phyloP scores from a whole-genome alignment of 2,113 vertebrate genomes.

The Aythya baeri region DNA sequence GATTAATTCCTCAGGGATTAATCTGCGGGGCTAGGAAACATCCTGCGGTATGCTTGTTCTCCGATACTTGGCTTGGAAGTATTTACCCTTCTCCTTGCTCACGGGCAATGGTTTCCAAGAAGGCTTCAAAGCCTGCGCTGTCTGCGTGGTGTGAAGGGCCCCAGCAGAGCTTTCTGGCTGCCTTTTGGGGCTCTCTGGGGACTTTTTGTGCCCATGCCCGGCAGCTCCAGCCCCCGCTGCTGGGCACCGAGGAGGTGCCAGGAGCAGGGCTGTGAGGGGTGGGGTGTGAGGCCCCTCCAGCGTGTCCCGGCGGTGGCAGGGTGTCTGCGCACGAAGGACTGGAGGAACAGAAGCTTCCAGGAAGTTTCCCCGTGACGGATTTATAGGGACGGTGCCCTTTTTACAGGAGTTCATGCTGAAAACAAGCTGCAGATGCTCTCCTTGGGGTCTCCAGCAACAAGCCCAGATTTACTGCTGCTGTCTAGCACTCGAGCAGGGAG shows the following conservation, averaged over 20 bases:
- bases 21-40: background rate
- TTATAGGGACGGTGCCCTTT: slow-evolving; percentile 65
- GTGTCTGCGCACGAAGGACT: background rate
- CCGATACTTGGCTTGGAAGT: background rate
- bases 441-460: slow-evolving; percentile 7
- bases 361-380: slow-evolving; percentile 55
- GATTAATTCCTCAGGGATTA: background rate
- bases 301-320: background rate
- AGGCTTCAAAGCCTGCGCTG: background rate
- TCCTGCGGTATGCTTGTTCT: background rate
- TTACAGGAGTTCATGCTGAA: slow-evolving; percentile 62
- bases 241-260: background rate
- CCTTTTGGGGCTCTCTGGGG: background rate
- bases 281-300: background rate
- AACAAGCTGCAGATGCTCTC: slow-evolving; percentile 68
- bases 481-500: background rate
- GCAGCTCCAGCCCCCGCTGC: accelerated
- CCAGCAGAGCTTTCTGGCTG: background rate
- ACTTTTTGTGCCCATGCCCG: background rate
- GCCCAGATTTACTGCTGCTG: slow-evolving; percentile 13
- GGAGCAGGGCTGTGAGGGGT: accelerated
- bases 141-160: background rate
- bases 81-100: background rate
- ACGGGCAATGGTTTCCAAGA: background rate
- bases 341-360: slow-evolving; percentile 50